Base-by-base conservation (phyloP, 2,888 invertebrate species). In the Pantelozetes paolii region DNA sequence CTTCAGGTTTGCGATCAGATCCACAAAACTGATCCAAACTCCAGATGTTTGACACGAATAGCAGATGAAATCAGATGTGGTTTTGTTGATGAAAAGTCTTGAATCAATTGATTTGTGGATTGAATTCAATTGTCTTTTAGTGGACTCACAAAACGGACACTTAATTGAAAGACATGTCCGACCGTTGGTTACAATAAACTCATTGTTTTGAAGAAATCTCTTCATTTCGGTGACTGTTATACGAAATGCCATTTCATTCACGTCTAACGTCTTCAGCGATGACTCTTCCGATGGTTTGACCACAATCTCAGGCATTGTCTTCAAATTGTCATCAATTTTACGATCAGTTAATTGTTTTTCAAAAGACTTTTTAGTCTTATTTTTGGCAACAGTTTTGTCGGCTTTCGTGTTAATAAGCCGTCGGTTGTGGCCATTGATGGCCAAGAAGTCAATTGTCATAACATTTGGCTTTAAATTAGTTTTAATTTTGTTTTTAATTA, bases 171-270 rank as follows among this genome's bases (percentile, higher is more conserved):
- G 36, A 62, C 62, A 62, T 3, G 62, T 62, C 32, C 62, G 32
- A 6, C 62, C 62, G n/a, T 32, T 32, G 9, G n/a, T 8, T 20
- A 32, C 32, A 1, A 6, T 62, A 6, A 62, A 3, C 1, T 62
- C 28, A n/a, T 30, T 11, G 32, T 62, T 62, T 15, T n/a, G 2
- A 18, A 62, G 20, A 62, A 32, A 62, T 62, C 32, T 32, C 32
- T 62, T 6, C 62, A 62, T 62, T 62, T 62, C 62, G 2, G 62
- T 62, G n/a, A 62, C 62, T n/a, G 62, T 62, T 20, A 62, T 20
- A 11, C 30, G n/a, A 32, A 32, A 62, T 32, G 62, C 36, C 62
- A 32, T 62, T 32, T 62, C 32, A 32, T 62, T 36, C 6, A n/a
- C 11, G 26, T 62, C 62, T 11, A 62, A 62, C 8, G 32, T 32